These are phyloP conservation scores for Orthonyx spaldingii DNA, from an alignment of 2,113 vertebrate species.

Conservation along the genomic window DNA sequence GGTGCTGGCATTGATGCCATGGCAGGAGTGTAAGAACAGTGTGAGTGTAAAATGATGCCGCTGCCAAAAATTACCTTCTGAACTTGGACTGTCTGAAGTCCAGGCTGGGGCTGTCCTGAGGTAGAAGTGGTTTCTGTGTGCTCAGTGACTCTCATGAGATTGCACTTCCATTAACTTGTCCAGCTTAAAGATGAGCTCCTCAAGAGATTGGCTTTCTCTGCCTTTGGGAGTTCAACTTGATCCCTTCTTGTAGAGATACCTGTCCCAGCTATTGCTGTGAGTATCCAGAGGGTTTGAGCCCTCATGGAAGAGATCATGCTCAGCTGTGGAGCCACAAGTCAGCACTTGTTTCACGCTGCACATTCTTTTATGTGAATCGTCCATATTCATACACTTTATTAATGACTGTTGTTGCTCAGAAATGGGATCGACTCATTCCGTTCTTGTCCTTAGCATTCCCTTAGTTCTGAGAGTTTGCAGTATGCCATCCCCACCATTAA, in stretches of 20 bases:
- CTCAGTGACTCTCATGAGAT: neutral
- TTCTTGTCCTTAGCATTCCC: neutral
- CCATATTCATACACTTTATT: neutral
- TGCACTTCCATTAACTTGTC: neutral
- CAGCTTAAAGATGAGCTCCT: neutral
- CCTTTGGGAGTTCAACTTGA: neutral
- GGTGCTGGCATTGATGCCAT: neutral
- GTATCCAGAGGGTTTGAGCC: neutral
- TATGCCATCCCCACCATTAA: slow-evolving; percentile 17
- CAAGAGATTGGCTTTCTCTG: neutral
- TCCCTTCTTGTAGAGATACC: neutral
- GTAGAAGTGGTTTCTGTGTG: neutral
- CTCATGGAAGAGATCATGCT: neutral
- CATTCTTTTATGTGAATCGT: neutral
- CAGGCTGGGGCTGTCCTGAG: neutral
- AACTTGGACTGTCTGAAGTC: neutral
- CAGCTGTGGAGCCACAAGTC: neutral
- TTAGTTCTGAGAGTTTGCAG: slow-evolving; percentile 5
- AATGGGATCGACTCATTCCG: neutral
- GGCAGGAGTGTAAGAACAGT: neutral
- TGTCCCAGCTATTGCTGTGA: neutral
- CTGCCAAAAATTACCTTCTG: neutral
- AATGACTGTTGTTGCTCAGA: neutral
- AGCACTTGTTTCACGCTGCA: neutral
- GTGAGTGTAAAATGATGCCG: accelerated